Percentiles rank a stretch among this genome's conserved stretches.
Evolutionary conservation across 2,113 vertebrate species (phyloP).

Genomic region (Blennius ocellaris): DNA sequence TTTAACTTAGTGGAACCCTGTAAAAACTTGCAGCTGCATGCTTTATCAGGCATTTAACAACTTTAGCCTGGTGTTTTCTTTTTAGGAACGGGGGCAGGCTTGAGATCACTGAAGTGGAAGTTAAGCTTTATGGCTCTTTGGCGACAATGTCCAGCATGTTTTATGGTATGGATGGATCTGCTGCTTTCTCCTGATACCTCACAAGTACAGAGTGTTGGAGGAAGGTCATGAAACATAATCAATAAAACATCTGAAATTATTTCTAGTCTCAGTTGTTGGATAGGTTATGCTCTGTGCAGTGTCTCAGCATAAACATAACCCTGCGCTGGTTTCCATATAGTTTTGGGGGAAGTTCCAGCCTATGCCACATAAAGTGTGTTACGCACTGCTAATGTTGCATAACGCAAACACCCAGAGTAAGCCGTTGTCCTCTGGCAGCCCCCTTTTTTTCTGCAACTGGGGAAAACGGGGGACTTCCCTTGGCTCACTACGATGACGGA

Average conservation of each 20-base stretch:
- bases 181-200: conserved; percentile 11
- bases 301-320: neutral
- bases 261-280: conserved; percentile 17
- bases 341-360: conserved; percentile 9
- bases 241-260: conserved; percentile 51
- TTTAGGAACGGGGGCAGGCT: conserved; percentile 24
- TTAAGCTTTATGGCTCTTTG: conserved; percentile 52
- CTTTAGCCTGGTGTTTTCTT: conserved; percentile 58
- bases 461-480: conserved; percentile 53
- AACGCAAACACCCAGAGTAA: conserved; percentile 47
- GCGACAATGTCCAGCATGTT: conserved; percentile 43
- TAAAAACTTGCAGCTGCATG: conserved; percentile 34
- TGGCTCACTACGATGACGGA: conserved; percentile 26
- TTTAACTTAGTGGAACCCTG: conserved; percentile 55
- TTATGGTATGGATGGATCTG: conserved; percentile 41
- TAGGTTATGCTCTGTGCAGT: conserved; percentile 10
- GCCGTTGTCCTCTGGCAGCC: conserved; percentile 39
- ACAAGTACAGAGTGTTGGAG: conserved; percentile 8
- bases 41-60: conserved; percentile 65
- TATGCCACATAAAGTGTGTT: conserved; percentile 8
- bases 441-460: conserved; percentile 36
- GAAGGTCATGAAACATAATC: conserved; percentile 24
- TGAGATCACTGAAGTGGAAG: conserved; percentile 46
- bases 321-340: conserved; percentile 7
- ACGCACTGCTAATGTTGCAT: conserved; percentile 52